Percentiles rank a stretch among this genome's conserved stretches.
These are phyloP conservation scores for Stramonita haemastoma DNA, from an alignment of 2,888 invertebrate species.

Conservation along the genomic window DNA sequence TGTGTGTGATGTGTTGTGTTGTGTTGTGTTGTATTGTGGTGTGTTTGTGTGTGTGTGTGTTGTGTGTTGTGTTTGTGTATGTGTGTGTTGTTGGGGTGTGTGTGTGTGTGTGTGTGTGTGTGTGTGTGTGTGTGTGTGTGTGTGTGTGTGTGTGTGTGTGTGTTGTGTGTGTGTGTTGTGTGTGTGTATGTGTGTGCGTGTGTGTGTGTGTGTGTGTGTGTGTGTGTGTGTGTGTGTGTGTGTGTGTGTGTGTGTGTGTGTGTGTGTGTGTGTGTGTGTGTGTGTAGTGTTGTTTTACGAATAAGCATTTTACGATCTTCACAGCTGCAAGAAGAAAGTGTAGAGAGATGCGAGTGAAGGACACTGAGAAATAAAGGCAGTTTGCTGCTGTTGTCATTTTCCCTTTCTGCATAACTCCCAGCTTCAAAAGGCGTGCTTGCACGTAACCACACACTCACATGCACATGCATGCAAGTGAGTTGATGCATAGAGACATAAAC, in stretches of 20 bases:
- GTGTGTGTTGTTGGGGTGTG: no score
- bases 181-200: not conserved
- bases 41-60: no score
- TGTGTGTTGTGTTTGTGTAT: no score
- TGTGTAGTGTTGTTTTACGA: not conserved
- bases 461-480: not conserved
- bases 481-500: not conserved
- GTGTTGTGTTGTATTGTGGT: no score
- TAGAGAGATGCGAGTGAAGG: no score
- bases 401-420: not conserved
- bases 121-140: not conserved
- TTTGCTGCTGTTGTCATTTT: not conserved
- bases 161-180: no score
- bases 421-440: no score
- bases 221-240: conserved; percentile 1
- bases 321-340: no score
- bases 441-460: not conserved
- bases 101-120: not conserved
- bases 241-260: conserved; percentile 10
- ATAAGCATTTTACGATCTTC: no score
- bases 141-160: not conserved
- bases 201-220: not conserved
- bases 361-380: not conserved
- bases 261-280: conserved; percentile 12
- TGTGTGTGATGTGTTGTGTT: no score